These are phyloP conservation scores for Calliphora vicina DNA, from an alignment of 1,140 invertebrate species.

Conservation along the genomic window DNA sequence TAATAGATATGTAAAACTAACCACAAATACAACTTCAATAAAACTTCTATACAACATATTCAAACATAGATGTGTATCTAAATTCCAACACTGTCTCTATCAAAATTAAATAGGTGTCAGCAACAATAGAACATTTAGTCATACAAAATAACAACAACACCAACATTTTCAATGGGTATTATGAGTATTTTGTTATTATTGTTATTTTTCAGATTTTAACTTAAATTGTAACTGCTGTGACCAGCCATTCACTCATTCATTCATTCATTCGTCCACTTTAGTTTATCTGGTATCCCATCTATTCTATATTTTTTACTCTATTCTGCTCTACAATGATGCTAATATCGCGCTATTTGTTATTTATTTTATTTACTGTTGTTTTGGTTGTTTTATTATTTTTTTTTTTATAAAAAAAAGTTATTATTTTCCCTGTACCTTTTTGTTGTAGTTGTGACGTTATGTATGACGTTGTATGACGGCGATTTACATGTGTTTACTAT, in stretches of 20 bases:
- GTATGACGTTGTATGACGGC: neutral
- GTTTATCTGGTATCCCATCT: neutral
- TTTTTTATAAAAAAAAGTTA: neutral
- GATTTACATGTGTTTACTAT: neutral
- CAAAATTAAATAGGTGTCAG: conserved; percentile 13
- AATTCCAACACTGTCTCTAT: neutral
- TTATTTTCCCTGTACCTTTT: neutral
- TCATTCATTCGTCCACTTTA: neutral
- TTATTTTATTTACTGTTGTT: neutral
- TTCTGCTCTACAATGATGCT: neutral
- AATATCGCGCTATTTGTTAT: neutral
- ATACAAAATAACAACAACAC: neutral
- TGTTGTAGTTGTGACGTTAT: neutral
- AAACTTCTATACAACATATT: neutral
- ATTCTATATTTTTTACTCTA: neutral
- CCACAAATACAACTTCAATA: neutral
- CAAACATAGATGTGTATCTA: neutral
- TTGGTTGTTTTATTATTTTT: too few species aligned
- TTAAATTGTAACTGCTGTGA: neutral
- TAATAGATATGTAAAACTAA: neutral
- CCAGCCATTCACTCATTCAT: neutral
- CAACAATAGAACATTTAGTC: neutral
- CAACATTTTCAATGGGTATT: neutral
- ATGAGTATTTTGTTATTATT: neutral
- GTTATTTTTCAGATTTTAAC: neutral